These are phyloP conservation scores for Lampris incognitus DNA, from an alignment of 2,113 vertebrate species.

Conservation along the genomic window DNA sequence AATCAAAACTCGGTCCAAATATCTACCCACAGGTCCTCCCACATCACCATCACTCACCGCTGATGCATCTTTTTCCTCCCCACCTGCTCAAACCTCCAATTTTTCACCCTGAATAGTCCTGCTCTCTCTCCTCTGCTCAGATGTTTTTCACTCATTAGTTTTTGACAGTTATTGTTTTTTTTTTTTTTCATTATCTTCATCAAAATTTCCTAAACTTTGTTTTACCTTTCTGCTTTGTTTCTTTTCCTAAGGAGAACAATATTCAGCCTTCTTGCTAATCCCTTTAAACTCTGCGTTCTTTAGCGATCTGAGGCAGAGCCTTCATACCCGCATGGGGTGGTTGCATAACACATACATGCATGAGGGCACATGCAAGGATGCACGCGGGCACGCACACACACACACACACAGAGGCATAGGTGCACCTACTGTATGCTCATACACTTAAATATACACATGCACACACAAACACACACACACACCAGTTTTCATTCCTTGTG, in stretches of 20 bases:
- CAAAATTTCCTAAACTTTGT: conserved; percentile 6
- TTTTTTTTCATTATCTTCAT: not conserved
- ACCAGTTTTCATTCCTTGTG: not conserved
- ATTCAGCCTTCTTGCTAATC: conserved; percentile 45
- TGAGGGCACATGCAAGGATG: not conserved
- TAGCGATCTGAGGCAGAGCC: conserved; percentile 55
- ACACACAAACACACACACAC: not conserved
- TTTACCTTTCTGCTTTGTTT: conserved; percentile 27
- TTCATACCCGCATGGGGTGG: conserved; percentile 9
- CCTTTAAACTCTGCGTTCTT: conserved; percentile 60
- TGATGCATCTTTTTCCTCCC: conserved; percentile 23
- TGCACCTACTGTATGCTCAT: not conserved
- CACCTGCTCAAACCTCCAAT: conserved; percentile 6
- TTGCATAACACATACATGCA: conserved; percentile 10
- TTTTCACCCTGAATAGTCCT: conserved; percentile 6
- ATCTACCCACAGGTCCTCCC: conserved; percentile 51
- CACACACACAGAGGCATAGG: not conserved
- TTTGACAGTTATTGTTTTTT: not conserved
- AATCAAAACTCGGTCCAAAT: conserved; percentile 20
- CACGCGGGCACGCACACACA: not conserved
- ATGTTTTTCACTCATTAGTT: conserved; percentile 4
- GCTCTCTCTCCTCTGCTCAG: not conserved
- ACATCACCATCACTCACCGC: conserved; percentile 37
- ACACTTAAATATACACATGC: not conserved
- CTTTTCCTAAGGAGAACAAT: conserved; percentile 16